These are phyloP conservation scores for Hippocampus barbouri DNA, from an alignment of 2,113 vertebrate species.

Conservation along the genomic window DNA sequence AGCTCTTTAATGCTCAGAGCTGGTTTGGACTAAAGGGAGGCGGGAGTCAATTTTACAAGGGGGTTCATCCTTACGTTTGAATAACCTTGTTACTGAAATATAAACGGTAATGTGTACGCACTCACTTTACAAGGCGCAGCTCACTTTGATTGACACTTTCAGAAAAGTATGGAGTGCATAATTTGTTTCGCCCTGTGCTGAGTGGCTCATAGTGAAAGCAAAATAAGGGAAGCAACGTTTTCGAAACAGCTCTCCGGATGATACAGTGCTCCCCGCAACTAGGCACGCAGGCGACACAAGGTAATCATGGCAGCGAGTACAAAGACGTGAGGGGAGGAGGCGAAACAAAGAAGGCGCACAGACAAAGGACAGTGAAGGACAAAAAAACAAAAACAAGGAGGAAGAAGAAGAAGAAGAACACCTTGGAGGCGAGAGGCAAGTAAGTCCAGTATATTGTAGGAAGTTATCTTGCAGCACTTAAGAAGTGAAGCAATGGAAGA, in stretches of 20 bases:
- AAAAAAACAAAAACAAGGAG: conserved; percentile 9
- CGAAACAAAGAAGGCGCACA: conserved; percentile 12
- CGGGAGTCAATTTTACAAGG: background rate
- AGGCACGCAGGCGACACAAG: conserved; percentile 28
- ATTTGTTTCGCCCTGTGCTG: background rate
- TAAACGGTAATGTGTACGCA: background rate
- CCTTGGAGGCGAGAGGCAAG: background rate
- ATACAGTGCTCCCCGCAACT: too few species aligned
- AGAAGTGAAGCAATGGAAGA: background rate
- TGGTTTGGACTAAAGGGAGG: conserved; percentile 1
- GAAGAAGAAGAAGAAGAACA: background rate
- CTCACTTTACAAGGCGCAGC: background rate
- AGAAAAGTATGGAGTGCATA: background rate
- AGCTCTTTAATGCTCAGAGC: conserved; percentile 47
- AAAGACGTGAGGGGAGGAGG: conserved; percentile 44
- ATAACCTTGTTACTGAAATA: background rate
- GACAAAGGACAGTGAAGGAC: conserved; percentile 37
- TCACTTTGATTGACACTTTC: background rate
- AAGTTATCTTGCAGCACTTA: background rate
- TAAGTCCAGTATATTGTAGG: background rate
- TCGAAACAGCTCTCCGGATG: background rate
- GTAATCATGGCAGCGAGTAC: conserved; percentile 30
- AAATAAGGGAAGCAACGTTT: background rate
- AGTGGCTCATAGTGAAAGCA: background rate
- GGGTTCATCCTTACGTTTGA: background rate